Conservation (phyloP, 2,113 vertebrate species). For the Centrocercus urophasianus region DNA sequence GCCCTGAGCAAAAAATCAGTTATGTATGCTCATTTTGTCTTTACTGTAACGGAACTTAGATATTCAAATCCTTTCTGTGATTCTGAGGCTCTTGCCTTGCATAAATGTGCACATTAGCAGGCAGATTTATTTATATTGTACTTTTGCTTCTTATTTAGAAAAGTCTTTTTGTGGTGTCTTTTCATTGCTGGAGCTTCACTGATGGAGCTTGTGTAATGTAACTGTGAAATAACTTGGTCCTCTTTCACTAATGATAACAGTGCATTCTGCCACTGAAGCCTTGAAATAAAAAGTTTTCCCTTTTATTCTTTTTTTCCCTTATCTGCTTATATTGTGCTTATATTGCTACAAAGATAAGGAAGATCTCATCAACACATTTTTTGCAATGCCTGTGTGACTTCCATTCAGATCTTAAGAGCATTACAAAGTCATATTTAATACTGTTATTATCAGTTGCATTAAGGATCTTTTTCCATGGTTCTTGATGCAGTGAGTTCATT, state of each 20-base stretch:
- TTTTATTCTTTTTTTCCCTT: not conserved
- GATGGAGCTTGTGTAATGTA: not conserved
- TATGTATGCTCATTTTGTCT: not conserved
- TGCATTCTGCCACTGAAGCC: not conserved
- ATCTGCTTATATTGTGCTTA: not conserved
- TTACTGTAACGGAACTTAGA: not conserved
- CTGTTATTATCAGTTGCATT: not conserved
- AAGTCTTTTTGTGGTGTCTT: not conserved
- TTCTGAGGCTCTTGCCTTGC: not conserved
- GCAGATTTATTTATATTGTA: not conserved
- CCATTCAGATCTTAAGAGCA: not conserved
- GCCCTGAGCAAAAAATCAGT: not conserved
- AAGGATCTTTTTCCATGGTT: not conserved
- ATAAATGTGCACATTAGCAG: not conserved
- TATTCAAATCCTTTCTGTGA: not conserved
- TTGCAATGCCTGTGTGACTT: not conserved
- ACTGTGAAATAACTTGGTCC: not conserved
- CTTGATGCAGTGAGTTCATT: not conserved
- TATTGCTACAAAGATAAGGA: not conserved
- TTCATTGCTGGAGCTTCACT: not conserved
- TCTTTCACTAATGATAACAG: not conserved
- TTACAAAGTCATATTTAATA: not conserved
- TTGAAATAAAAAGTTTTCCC: not conserved
- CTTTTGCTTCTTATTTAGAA: not conserved
- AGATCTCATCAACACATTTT: not conserved